Percentiles rank a stretch among this genome's conserved stretches.
These are phyloP conservation scores for Capitulum mitella DNA, from an alignment of 2,888 invertebrate species.

Conservation along the genomic window DNA sequence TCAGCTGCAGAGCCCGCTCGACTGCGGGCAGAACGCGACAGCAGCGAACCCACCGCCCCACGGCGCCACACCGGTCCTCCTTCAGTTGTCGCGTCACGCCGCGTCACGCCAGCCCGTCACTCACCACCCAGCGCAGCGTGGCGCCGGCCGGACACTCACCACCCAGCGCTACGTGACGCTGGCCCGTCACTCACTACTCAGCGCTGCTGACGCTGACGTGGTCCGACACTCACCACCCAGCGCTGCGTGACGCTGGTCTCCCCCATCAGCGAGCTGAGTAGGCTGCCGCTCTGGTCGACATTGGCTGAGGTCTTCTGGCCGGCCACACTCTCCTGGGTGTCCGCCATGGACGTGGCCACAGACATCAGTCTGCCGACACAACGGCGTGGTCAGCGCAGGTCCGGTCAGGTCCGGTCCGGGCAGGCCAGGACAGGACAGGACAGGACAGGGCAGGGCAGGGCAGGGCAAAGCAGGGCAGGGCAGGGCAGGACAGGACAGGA, in stretches of 20 bases:
- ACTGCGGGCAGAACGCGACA: background rate
- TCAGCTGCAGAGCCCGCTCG: background rate
- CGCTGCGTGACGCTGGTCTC: conserved; percentile 97
- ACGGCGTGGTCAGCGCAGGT: background rate
- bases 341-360: conserved; percentile 67
- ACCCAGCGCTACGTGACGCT: too few species aligned
- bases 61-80: background rate
- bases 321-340: conserved; percentile 46
- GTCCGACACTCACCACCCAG: conserved; percentile 75
- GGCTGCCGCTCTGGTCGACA: conserved; percentile 85
- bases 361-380: conserved; percentile 62
- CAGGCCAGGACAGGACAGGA: background rate
- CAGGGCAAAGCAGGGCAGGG: too few species aligned
- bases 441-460: background rate
- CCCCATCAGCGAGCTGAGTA: conserved; percentile 87
- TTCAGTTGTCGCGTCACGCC: background rate
- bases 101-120: too few species aligned
- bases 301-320: conserved; percentile 91
- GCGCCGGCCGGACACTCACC: too few species aligned
- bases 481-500: too few species aligned
- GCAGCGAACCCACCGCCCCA: background rate
- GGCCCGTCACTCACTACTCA: background rate
- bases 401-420: background rate
- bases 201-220: too few species aligned
- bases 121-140: background rate